phyloP scores from a whole-genome alignment of 1,140 invertebrate species.

The Dryas iulia region DNA sequence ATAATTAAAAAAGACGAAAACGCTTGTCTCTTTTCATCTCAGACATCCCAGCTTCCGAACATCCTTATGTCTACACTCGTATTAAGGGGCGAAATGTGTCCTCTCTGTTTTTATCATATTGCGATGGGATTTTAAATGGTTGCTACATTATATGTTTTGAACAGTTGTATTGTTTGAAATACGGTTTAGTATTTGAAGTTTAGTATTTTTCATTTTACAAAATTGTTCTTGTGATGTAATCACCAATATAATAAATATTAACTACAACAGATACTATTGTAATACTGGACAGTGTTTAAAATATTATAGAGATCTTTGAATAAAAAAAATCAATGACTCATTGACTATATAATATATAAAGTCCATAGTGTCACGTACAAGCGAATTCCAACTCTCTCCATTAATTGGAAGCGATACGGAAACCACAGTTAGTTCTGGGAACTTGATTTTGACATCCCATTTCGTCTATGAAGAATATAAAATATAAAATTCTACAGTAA shows the following conservation, averaged over 20 bases:
- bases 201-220: no score
- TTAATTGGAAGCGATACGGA: slow-evolving; percentile 58
- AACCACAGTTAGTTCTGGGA: slow-evolving; percentile 47
- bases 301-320: no score
- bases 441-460: slow-evolving; percentile 45
- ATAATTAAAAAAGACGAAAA: slow-evolving; percentile 77
- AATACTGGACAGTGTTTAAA: no score
- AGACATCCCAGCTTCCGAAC: slow-evolving; percentile 3
- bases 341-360: no score
- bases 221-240: neutral
- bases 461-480: slow-evolving; percentile 35
- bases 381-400: slow-evolving; percentile 47
- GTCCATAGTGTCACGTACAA: neutral
- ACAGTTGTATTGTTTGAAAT: neutral
- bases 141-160: neutral
- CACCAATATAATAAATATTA: neutral
- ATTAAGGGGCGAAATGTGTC: slow-evolving; percentile 8
- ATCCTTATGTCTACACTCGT: neutral
- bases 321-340: no score
- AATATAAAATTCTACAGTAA: slow-evolving; percentile 41
- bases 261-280: neutral
- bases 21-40: slow-evolving; percentile 15
- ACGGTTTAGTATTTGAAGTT: neutral
- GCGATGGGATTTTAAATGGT: neutral
- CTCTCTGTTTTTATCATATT: neutral